Evolutionary conservation across 1,140 invertebrate genomes (phyloP), one percentile per base, ranked within the genome.

Genomic region (Episyrphus balteatus): DNA sequence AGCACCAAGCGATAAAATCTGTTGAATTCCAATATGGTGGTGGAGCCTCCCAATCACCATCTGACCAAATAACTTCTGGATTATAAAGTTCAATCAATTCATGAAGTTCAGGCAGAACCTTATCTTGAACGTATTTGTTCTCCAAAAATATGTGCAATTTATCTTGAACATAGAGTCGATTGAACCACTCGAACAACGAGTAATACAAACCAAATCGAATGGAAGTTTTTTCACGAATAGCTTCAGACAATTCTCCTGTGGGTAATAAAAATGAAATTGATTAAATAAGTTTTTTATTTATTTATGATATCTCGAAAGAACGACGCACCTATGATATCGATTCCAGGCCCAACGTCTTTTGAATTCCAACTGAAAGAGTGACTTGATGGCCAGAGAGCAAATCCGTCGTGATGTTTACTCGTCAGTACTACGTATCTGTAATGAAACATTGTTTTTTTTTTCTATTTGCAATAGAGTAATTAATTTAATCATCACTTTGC

Each of bases 401-500:
- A 95, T 11, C 92, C 92, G 69, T 95, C 92, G 62, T 95, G 91
- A 74, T 96, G 92, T 72, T 96, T 96, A 56, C 83, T 89, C 3
- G 91, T 95, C 2, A 96, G 59, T 2, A 96, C 86, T 8, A 95
- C 76, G 62, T 95, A 90, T 65, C 84, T 88, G 50, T 30, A 72
- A 69, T 26, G 21, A 26, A 26, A 26, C 3, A 5, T 5, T 5
- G 21, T 26, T 5, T 8, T 5, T 26, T 26, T 26, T 26, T 26
- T 26, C 8, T 8, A 26, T 5, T 26, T 26, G 8, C 8, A 13
- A 18, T n/a, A 44, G 18, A 30, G 5, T 13, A 5, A 2, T n/a
- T 21, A 26, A 26, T 3, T 26, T 26, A 26, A 26, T 5, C 3
- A 26, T 51, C 71, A 90, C 77, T 81, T 87, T 38, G 88, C 88